These are phyloP conservation scores for Mythimna lalbum DNA, from an alignment of 2,888 invertebrate genomes.

Conservation along the genomic window DNA sequence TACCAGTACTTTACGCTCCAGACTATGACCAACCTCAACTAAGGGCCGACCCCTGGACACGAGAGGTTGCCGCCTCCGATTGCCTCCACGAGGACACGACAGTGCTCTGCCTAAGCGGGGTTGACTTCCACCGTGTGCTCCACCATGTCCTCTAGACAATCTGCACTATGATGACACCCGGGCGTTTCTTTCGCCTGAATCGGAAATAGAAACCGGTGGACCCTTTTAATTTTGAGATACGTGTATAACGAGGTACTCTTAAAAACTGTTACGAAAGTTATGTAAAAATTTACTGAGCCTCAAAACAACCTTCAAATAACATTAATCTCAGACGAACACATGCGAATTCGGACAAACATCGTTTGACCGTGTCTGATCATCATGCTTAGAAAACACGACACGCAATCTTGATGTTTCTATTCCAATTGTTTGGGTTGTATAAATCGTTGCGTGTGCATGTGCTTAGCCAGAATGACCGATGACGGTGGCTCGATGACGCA, in stretches of 20 bases:
- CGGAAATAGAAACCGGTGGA: too few species aligned
- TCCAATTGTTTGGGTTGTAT: slow-evolving; percentile 58
- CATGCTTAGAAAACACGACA: slow-evolving; percentile 59
- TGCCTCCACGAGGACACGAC: too few species aligned
- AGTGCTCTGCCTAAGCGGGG: too few species aligned
- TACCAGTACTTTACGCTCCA: too few species aligned
- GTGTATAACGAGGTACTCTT: too few species aligned
- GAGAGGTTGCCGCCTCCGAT: too few species aligned
- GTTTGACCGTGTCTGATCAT: slow-evolving; percentile 54
- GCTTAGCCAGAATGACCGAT: slow-evolving; percentile 56
- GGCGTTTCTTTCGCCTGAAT: too few species aligned
- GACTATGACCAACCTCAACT: too few species aligned
- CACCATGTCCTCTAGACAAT: too few species aligned
- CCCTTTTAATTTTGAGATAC: background rate
- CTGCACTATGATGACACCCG: too few species aligned
- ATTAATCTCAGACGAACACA: slow-evolving; percentile 29
- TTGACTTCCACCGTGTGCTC: too few species aligned
- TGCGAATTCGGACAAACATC: slow-evolving; percentile 45
- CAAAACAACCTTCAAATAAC: slow-evolving; percentile 27
- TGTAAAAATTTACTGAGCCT: slow-evolving; percentile 9
- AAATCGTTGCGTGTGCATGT: slow-evolving; percentile 44
- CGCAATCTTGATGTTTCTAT: slow-evolving; percentile 62
- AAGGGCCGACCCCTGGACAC: too few species aligned
- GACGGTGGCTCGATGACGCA: slow-evolving; percentile 50
- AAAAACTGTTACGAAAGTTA: background rate